These are phyloP conservation scores for Serinus canaria DNA, from an alignment of 2,113 vertebrate species.

Conservation along the genomic window DNA sequence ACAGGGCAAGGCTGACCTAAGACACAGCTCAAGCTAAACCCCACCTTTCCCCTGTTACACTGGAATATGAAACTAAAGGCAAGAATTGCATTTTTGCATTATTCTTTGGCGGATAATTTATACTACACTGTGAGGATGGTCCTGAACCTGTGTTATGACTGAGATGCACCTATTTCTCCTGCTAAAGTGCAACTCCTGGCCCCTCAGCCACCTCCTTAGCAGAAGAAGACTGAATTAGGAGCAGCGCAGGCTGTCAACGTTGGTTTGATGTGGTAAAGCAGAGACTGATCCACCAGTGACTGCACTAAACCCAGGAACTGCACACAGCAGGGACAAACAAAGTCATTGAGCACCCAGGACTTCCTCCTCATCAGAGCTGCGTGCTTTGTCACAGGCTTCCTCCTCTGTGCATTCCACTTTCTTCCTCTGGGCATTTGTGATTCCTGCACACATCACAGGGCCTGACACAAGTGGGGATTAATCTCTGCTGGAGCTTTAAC, in stretches of 20 bases:
- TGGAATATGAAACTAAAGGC: neutral
- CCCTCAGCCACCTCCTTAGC: neutral
- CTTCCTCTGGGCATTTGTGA: neutral
- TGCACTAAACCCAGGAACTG: neutral
- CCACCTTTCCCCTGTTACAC: neutral
- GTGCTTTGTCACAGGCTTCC: neutral
- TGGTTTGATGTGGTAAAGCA: neutral
- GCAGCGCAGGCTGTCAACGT: fast-evolving
- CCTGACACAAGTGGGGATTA: neutral
- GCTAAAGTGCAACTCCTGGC: neutral
- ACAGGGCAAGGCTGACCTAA: neutral
- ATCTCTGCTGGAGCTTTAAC: neutral
- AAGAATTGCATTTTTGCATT: neutral
- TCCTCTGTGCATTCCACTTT: neutral
- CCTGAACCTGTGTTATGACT: neutral
- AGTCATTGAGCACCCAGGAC: neutral
- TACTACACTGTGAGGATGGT: neutral
- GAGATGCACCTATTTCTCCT: neutral
- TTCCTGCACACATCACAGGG: neutral
- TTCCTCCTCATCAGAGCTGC: neutral
- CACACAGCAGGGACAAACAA: neutral
- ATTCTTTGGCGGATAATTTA: neutral
- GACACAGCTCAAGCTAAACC: neutral
- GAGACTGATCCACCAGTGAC: neutral
- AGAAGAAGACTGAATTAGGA: neutral